phyloP scores from a whole-genome alignment of 1,140 invertebrate species.

The Brachionus asplanchnoidis region DNA sequence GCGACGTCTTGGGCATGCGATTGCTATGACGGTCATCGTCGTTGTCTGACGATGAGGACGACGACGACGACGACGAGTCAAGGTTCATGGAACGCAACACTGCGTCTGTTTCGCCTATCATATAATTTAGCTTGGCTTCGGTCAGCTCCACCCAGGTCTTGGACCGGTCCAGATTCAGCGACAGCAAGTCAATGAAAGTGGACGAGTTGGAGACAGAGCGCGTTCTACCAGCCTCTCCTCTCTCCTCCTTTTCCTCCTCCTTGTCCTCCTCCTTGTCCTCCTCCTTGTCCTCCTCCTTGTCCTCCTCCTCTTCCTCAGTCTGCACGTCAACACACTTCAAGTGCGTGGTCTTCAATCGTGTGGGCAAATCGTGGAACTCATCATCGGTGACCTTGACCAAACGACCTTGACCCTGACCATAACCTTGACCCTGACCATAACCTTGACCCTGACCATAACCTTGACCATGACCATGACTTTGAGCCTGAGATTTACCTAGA shows the following conservation, averaged over 20 bases:
- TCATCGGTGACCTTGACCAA: not conserved
- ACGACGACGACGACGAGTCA: not conserved
- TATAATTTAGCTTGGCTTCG: slow-evolving; percentile 41
- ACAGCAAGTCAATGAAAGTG: slow-evolving; percentile 28
- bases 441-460: too few species aligned
- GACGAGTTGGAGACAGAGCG: not conserved
- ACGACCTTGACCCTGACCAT: too few species aligned
- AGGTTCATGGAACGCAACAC: slow-evolving; percentile 17
- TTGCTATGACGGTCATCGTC: too few species aligned
- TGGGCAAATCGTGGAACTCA: not conserved
- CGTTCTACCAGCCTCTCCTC: not conserved
- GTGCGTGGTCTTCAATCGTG: not conserved
- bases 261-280: not conserved
- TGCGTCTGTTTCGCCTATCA: slow-evolving; percentile 39
- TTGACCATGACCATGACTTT: too few species aligned
- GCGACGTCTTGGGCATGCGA: too few species aligned
- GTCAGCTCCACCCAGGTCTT: slow-evolving; percentile 40
- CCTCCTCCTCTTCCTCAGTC: not conserved
- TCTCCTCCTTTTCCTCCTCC: not conserved
- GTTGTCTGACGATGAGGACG: not conserved
- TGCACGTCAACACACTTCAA: not conserved
- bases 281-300: not conserved
- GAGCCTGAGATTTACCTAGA: too few species aligned
- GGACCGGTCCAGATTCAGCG: slow-evolving; percentile 27
- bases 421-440: too few species aligned